phyloP scores from a whole-genome alignment of 1,140 invertebrate genomes.

The Drosophila ananassae region DNA sequence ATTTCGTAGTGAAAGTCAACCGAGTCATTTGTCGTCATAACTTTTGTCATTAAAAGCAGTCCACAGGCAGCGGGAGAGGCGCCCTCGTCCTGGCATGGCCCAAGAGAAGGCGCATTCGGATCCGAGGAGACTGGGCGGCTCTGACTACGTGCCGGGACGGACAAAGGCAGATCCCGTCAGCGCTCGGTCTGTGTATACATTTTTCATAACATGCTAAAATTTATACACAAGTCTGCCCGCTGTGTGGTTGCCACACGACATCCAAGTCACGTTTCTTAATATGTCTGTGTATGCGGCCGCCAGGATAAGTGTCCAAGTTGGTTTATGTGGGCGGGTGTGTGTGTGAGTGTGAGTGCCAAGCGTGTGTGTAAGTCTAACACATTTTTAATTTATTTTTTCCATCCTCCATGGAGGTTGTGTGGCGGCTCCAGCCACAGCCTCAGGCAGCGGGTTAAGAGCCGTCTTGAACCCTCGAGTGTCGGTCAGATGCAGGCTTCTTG shows the following conservation, averaged over 20 bases:
- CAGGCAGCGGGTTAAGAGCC: conserved; percentile 69
- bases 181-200: conserved; percentile 56
- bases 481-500: conserved; percentile 40
- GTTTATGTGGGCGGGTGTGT: conserved; percentile 12
- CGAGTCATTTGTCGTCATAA: conserved; percentile 79
- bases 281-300: conserved; percentile 49
- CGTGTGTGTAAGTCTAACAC: conserved; percentile 54
- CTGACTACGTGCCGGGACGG: conserved; percentile 52
- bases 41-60: conserved; percentile 73
- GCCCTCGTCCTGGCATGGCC: background rate
- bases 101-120: background rate
- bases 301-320: conserved; percentile 43
- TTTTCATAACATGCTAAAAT: conserved; percentile 79
- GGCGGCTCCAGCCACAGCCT: conserved; percentile 50
- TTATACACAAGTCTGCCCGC: conserved; percentile 1
- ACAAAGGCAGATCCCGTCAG: conserved; percentile 54
- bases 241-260: conserved; percentile 29
- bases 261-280: conserved; percentile 78
- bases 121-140: conserved; percentile 19
- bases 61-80: conserved; percentile 2
- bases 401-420: conserved; percentile 15
- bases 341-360: background rate
- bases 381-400: conserved; percentile 79
- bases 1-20: conserved; percentile 77
- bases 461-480: conserved; percentile 56